A percentile compares a stretch with the other conserved stretches of the same genome.
phyloP scores from a whole-genome alignment of 2,797 vertebrate genomes.

The Babyrousa celebensis region DNA sequence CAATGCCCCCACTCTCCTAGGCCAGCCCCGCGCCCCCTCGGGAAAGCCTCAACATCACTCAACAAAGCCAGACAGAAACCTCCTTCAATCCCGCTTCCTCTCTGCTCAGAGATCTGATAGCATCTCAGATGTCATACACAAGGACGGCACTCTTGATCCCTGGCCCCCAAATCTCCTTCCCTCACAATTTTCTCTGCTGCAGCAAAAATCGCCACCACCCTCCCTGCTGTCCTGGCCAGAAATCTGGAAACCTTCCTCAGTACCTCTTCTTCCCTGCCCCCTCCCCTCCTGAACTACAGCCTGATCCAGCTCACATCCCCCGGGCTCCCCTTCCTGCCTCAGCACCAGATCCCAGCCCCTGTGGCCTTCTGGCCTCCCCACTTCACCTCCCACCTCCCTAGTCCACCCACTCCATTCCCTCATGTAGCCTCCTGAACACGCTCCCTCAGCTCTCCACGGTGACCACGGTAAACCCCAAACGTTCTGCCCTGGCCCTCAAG shows the following conservation, averaged over 20 bases:
- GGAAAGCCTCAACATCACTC: background rate
- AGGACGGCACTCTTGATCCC: background rate
- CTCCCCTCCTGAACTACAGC: background rate
- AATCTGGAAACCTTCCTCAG: background rate
- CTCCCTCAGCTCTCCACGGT: background rate
- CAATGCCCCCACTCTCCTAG: accelerated
- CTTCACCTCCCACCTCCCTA: background rate
- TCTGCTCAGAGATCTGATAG: background rate
- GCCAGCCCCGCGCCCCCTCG: background rate
- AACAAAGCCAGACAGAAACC: background rate
- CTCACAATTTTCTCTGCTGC: background rate
- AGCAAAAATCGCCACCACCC: background rate
- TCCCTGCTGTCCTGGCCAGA: accelerated
- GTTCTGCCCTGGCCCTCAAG: background rate
- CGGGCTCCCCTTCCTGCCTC: background rate
- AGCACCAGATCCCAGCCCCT: background rate
- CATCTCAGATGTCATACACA: background rate
- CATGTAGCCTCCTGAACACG: accelerated
- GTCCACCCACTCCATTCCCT: background rate
- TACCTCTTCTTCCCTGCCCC: no score
- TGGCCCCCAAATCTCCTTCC: background rate
- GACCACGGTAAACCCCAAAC: background rate
- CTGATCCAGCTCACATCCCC: background rate
- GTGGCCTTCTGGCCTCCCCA: background rate
- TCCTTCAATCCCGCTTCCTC: background rate